phyloP scores from a whole-genome alignment of 2,888 invertebrate genomes.

The Odontothrips loti region DNA sequence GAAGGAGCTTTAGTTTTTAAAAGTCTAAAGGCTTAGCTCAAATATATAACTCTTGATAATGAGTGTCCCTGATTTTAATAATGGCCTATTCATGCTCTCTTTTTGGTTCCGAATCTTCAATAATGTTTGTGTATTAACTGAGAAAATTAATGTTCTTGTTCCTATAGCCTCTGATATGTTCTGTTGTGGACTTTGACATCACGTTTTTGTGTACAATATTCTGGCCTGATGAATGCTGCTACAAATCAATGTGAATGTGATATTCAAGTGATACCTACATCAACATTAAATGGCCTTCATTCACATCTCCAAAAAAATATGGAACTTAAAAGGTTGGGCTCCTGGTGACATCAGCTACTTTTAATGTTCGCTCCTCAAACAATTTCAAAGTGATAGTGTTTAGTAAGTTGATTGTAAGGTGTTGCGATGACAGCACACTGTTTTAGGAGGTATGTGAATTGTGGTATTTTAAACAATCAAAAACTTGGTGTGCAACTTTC shows the following conservation, averaged over 20 bases:
- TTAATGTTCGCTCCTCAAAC: too few relatives aligned
- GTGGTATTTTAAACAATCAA: too few relatives aligned
- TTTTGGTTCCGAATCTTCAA: not conserved
- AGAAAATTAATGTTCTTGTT: not conserved
- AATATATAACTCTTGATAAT: too few relatives aligned
- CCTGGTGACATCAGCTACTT: too few relatives aligned
- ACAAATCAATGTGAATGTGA: too few relatives aligned
- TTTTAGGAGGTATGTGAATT: too few relatives aligned
- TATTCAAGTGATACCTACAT: not conserved
- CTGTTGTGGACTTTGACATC: not conserved
- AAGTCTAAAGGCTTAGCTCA: too few relatives aligned
- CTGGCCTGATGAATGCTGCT: not conserved
- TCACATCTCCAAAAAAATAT: not conserved
- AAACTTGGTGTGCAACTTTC: too few relatives aligned
- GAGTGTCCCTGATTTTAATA: not conserved
- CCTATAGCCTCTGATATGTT: not conserved
- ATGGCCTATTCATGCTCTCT: not conserved
- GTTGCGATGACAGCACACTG: too few relatives aligned
- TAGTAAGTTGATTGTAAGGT: too few relatives aligned
- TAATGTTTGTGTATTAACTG: not conserved
- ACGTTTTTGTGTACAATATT: not conserved
- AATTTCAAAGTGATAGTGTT: too few relatives aligned
- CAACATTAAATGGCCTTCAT: not conserved
- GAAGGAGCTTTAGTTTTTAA: too few relatives aligned
- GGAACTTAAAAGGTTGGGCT: not conserved